Base-by-base conservation (phyloP, 2,113 vertebrate genomes). In the Clarias magur region DNA sequence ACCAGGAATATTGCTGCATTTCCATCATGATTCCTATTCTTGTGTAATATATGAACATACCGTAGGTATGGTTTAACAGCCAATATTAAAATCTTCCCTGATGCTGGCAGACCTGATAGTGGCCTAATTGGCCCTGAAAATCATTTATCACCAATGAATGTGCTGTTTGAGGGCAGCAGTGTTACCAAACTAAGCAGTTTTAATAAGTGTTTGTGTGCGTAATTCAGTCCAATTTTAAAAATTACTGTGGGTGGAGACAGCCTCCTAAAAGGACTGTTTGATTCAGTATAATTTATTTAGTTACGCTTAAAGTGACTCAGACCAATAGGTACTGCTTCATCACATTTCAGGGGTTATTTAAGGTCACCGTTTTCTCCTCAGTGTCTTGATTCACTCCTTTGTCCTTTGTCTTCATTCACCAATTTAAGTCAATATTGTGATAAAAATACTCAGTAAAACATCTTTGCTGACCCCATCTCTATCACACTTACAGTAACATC, bases 381-480 rank as follows among this genome's bases (percentile, higher is more conserved):
- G 16, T 12, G n/a, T 56, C 80, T 59, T 67, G n/a, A 53, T 48
- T 48, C 48, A 48, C 48, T 48, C 48, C 48, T 48, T 42, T 48
- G 48, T 48, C 48, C 23, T 25, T 23, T 62, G n/a, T 82, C 8
- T 27, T 53, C 10, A 34, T 21, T 84, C 79, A 12, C 34, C 27
- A 56, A 59, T n/a, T 38, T 72, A 73, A 17, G 63, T 10, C 80
- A 70, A 80, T 48, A 75, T 10, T 68, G n/a, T 54, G 63, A 68
- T 59, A 68, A 85, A 82, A 83, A 80, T 48, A n/a, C 42, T 42
- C 30, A 90, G 87, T 91, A 92, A 93, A 90, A 94, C 90, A 92
- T 93, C 93, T 92, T 90, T 91, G 86, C 82, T 79, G 91, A 89
- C 90, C 93, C 92, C 93, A 94, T 90, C 91, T 89, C 85, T 84